Conservation (phyloP, 2,797 vertebrate species). For the Protosalanx chinensis region DNA sequence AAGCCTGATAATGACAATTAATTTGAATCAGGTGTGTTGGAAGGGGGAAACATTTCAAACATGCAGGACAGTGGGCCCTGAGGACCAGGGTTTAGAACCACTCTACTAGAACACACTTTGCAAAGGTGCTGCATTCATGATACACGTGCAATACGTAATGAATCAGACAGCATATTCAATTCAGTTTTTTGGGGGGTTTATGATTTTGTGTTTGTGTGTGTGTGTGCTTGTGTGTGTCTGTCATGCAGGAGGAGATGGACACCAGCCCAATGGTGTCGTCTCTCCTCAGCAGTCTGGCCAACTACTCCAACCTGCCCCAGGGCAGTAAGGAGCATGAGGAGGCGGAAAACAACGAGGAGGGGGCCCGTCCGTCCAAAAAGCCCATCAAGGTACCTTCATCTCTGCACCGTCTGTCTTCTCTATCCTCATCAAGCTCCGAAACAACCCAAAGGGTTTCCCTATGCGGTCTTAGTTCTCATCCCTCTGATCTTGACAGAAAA, state of each 20-base stretch:
- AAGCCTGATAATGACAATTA: too few relatives aligned
- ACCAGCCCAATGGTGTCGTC: slow-evolving; percentile 98
- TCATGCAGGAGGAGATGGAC: slow-evolving; percentile 94
- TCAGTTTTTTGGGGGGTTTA: background rate
- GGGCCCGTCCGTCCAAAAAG: slow-evolving; percentile 79
- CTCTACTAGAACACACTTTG: background rate
- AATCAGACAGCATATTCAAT: background rate
- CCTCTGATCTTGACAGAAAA: background rate
- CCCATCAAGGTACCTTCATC: slow-evolving; percentile 79
- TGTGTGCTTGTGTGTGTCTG: slow-evolving; percentile 26
- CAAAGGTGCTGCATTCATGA: background rate
- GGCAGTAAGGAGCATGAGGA: slow-evolving; percentile 97
- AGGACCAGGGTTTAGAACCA: too few relatives aligned
- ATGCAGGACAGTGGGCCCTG: too few relatives aligned
- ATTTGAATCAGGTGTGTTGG: too few relatives aligned
- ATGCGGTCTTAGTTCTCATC: too few relatives aligned
- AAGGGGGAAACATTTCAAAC: too few relatives aligned
- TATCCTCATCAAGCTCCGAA: background rate
- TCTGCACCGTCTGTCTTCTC: background rate
- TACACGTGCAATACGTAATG: background rate
- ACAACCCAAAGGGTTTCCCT: background rate
- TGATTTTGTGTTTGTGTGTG: background rate
- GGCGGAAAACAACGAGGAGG: slow-evolving; percentile 91
- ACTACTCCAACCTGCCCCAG: slow-evolving; percentile 95
- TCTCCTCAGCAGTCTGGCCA: slow-evolving; percentile 91